Evolutionary conservation across 2,797 vertebrate species (phyloP), one percentile per base, ranked within the genome.

Genomic region (Octomys mimax): DNA sequence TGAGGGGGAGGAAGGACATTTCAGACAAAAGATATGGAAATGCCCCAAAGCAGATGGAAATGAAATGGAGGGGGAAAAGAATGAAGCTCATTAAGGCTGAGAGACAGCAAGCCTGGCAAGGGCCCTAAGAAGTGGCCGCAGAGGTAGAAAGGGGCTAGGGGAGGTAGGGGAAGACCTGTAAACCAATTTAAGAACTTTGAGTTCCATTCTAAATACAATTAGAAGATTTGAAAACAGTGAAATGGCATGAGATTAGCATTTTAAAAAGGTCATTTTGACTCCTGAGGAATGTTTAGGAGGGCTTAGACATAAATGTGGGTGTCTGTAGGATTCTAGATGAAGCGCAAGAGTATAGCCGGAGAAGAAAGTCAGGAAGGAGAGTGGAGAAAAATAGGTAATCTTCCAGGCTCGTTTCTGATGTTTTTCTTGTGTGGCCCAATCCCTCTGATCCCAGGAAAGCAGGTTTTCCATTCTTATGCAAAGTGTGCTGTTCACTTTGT

Each of bases 271-370:
- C 59, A 66, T 61, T 75, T 39, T 79, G 28, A 42, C 28, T 18
- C 9, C 83, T 36, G 39, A 86, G 46, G 33, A 90, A 78, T 12
- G 36, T 46, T 46, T 70, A 71, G 77, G 57, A 92, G 39, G 70
- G 42, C 61, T 12, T 49, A 78, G 79, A 92, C 62, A 87, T 8
- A 89, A 16, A 64, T 28, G 1, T 21, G 10, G 19, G 36, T 18
- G 1, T 73, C 42, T 75, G 89, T 54, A 75, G 78, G 61, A 62
- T 87, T 83, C 46, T 42, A 94, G n/a, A 39, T 42, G 71, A 94
- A 79, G 90, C 62, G 64, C 21, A n/a, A 42, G 31, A 62, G 9
- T 36, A 8, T 8, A n/a, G 26, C 14, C 73, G 71, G 77, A 46
- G 49, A 87, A 75, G 59, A 62, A 14, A 26, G 19, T 39, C 39